Conservation (phyloP, 2,888 invertebrate genomes). For the Tuta absoluta region DNA sequence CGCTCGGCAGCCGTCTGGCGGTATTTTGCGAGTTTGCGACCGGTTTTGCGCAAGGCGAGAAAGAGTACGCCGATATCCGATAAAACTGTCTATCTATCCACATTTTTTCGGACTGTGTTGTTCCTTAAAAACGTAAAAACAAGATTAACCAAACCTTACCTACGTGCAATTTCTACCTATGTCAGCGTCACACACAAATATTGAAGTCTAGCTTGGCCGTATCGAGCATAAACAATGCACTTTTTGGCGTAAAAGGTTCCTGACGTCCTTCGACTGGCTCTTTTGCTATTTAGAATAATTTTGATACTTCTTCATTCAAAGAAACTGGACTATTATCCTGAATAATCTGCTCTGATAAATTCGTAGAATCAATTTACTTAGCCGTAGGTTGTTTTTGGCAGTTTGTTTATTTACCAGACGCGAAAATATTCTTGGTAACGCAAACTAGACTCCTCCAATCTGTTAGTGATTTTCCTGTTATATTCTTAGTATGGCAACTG, state of each 20-base stretch:
- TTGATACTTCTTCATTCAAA: neutral
- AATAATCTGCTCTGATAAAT: neutral
- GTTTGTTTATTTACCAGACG: constrained; percentile 1
- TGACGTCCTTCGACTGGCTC: too few relatives aligned
- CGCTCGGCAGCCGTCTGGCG: constrained; percentile 8
- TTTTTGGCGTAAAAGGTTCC: constrained; percentile 4
- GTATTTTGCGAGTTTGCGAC: neutral
- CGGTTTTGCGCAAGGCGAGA: neutral
- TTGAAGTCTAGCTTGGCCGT: too few relatives aligned
- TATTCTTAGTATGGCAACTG: neutral
- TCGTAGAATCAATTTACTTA: neutral
- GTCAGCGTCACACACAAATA: too few relatives aligned
- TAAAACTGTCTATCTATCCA: too few relatives aligned
- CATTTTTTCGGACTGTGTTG: too few relatives aligned
- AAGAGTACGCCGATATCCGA: too few relatives aligned
- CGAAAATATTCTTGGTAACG: neutral
- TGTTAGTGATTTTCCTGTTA: neutral
- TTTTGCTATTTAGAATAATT: neutral
- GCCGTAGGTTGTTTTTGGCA: neutral
- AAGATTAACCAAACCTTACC: too few relatives aligned
- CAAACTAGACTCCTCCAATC: neutral
- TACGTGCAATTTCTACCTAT: too few relatives aligned
- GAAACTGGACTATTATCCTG: neutral
- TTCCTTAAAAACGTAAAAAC: too few relatives aligned
- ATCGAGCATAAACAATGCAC: too few relatives aligned